Percentiles rank a stretch among this genome's conserved stretches.
Conservation (phyloP, 2,888 invertebrate genomes). For the Drosophila picticornis region DNA sequence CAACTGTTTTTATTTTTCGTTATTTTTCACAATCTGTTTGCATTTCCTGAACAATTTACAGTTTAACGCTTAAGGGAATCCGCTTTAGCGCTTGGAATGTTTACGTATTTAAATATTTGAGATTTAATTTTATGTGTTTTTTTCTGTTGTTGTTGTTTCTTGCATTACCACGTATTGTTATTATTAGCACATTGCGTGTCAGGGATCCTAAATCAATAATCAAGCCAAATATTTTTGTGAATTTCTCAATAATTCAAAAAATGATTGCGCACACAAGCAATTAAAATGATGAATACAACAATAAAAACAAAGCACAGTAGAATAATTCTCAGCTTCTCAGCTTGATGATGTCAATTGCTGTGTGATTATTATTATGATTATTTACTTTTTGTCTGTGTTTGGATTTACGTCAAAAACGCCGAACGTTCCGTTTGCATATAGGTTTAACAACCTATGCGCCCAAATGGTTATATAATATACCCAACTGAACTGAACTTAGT, state of each 20-base stretch:
- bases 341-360: constrained; percentile 61
- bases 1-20: constrained; percentile 6
- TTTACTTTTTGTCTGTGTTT: constrained; percentile 15
- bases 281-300: constrained; percentile 39
- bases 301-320: constrained; percentile 1
- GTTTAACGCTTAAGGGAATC: constrained; percentile 31
- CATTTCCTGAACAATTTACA: constrained; percentile 39
- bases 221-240: constrained; percentile 51
- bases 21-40: constrained; percentile 28
- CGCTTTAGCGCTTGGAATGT: constrained; percentile 26
- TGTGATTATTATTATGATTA: constrained; percentile 34
- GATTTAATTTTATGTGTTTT: background rate
- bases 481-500: background rate
- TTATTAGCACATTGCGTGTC: constrained; percentile 34
- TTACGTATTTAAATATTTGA: background rate
- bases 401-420: constrained; percentile 18
- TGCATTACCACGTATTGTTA: constrained; percentile 23
- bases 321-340: constrained; percentile 40
- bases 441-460: constrained; percentile 54
- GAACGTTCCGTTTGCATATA: constrained; percentile 37
- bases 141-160: background rate
- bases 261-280: constrained; percentile 46
- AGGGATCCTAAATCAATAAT: constrained; percentile 47
- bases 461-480: constrained; percentile 21
- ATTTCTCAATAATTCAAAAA: constrained; percentile 48